Conservation (phyloP, 2,888 invertebrate species). For the Strigamia maritima region DNA sequence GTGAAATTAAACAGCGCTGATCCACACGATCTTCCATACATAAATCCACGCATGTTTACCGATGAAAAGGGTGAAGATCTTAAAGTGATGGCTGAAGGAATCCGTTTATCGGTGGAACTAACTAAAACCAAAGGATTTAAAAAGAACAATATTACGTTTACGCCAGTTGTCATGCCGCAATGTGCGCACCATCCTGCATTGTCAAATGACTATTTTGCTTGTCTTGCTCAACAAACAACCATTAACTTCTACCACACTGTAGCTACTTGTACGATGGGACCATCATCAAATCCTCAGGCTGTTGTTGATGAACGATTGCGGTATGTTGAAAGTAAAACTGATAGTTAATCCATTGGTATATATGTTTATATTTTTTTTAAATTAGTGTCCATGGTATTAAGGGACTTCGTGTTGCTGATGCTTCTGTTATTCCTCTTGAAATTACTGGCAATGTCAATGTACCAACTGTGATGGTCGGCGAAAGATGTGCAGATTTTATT, state of each 20-base stretch:
- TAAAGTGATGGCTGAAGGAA: constrained; percentile 68
- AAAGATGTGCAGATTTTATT: not conserved
- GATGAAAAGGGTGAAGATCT: constrained; percentile 66
- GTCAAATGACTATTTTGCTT: not conserved
- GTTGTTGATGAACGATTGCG: not conserved
- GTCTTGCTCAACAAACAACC: not conserved
- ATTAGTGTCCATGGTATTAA: not conserved
- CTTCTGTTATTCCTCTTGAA: constrained; percentile 18
- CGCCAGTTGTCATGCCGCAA: not conserved
- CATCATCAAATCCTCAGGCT: not conserved
- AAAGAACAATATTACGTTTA: not conserved
- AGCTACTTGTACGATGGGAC: not conserved
- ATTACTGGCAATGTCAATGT: not conserved
- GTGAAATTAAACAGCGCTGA: constrained; percentile 70
- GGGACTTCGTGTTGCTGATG: not conserved
- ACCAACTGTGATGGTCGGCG: not conserved
- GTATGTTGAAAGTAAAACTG: not conserved
- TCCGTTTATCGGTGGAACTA: not conserved
- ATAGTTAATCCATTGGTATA: too few species aligned
- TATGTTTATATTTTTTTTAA: not conserved
- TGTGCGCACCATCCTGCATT: not conserved
- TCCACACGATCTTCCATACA: constrained; percentile 71
- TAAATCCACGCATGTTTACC: constrained; percentile 75
- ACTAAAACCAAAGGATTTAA: not conserved
- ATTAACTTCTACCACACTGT: not conserved